Evolutionary conservation across 2,113 vertebrate species (phyloP).

Genomic region (Vireo altiloquus): DNA sequence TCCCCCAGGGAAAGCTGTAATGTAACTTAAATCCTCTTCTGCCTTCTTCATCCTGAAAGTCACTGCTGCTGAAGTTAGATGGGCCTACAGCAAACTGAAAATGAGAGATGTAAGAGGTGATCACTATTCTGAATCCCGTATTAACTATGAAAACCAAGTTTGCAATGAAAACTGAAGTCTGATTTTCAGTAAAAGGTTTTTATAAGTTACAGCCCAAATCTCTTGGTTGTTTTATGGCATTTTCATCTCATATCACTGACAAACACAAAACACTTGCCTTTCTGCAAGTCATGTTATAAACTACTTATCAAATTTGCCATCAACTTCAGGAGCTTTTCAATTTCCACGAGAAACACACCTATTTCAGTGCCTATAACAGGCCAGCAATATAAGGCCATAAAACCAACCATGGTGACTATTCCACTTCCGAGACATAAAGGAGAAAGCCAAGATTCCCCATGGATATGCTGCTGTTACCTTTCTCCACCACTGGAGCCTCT

Average conservation of each 20-base stretch:
- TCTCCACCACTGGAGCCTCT: slow-evolving; percentile 94
- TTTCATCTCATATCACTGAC: neutral
- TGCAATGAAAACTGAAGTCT: neutral
- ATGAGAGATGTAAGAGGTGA: neutral
- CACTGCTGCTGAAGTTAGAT: slow-evolving; percentile 83
- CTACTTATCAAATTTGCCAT: neutral
- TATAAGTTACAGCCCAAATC: neutral
- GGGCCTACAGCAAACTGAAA: slow-evolving; percentile 88
- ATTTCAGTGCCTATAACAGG: neutral
- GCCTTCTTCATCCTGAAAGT: slow-evolving; percentile 72
- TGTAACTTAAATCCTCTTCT: slow-evolving; percentile 78
- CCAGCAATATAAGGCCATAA: neutral
- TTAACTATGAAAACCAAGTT: neutral
- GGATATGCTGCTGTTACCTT: slow-evolving; percentile 75
- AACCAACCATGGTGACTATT: neutral
- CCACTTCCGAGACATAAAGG: neutral
- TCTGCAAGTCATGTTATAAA: neutral
- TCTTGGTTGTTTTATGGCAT: neutral
- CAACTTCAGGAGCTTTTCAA: neutral
- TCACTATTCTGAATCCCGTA: no score
- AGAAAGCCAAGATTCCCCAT: neutral
- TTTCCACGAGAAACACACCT: neutral
- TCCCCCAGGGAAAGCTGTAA: slow-evolving; percentile 91
- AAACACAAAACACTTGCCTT: neutral
- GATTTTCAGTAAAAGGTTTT: neutral